phyloP scores from a whole-genome alignment of 2,888 invertebrate genomes.

The Diarsia rubi region DNA sequence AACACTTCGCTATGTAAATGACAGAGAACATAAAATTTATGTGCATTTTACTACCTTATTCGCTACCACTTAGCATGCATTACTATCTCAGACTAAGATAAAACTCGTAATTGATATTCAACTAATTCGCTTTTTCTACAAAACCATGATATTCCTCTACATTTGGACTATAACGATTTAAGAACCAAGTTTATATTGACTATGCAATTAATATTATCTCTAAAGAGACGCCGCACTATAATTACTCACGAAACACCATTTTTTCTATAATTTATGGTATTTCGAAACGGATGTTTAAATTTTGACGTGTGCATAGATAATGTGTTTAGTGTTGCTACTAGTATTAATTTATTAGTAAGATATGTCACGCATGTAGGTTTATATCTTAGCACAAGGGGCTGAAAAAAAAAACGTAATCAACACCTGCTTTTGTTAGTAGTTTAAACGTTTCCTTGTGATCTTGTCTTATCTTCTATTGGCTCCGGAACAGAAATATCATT shows the following conservation, averaged over 20 bases:
- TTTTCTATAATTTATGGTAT: conserved; percentile 55
- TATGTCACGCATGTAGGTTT: conserved; percentile 4
- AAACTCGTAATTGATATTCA: conserved; percentile 41
- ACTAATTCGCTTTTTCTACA: conserved; percentile 21
- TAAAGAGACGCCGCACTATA: conserved; percentile 52
- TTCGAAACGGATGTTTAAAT: conserved; percentile 58
- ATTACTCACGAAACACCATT: conserved; percentile 53
- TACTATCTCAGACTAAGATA: conserved; percentile 38
- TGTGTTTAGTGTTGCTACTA: conserved; percentile 22
- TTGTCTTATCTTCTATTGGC: background rate
- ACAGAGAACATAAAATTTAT: conserved; percentile 4
- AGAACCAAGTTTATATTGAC: conserved; percentile 18
- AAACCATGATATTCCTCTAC: conserved; percentile 22
- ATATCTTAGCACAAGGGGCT: background rate
- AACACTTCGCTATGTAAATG: background rate
- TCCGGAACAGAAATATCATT: background rate
- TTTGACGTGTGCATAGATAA: conserved; percentile 57
- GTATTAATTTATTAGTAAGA: conserved; percentile 35
- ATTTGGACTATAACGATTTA: conserved; percentile 37
- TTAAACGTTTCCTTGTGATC: background rate
- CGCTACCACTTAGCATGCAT: conserved; percentile 24
- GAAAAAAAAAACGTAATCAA: background rate
- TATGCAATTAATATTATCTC: conserved; percentile 57
- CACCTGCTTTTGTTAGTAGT: conserved; percentile 2
- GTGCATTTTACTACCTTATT: conserved; percentile 12